A percentile compares a stretch with the other conserved stretches of the same genome.
Evolutionary conservation across 1,140 invertebrate genomes (phyloP).

Genomic region (Vanessa tameamea): DNA sequence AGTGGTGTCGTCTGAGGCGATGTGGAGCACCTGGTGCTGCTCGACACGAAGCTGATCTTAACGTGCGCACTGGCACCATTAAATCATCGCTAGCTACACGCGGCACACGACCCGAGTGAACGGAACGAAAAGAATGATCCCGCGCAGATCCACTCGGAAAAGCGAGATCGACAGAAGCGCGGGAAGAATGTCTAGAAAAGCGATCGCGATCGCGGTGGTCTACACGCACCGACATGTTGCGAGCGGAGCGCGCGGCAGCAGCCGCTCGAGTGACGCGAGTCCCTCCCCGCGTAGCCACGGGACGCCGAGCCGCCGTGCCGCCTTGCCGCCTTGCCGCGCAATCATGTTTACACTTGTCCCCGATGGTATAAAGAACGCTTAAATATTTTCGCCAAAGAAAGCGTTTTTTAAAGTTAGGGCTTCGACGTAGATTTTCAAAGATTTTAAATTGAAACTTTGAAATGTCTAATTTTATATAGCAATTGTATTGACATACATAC

Average conservation of each 20-base stretch:
- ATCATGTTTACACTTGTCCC: constrained; percentile 68
- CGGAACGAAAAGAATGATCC: constrained; percentile 71
- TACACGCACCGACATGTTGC: constrained; percentile 71
- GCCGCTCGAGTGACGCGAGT: constrained; percentile 69
- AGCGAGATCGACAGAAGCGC: constrained; percentile 72
- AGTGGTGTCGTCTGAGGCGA: constrained; percentile 70
- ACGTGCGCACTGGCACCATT: constrained; percentile 72
- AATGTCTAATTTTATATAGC: too few species aligned
- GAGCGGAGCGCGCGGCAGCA: constrained; percentile 68
- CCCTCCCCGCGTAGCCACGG: constrained; percentile 51
- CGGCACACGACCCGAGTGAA: constrained; percentile 71
- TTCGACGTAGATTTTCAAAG: too few species aligned
- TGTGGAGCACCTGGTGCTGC: constrained; percentile 68
- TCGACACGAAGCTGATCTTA: constrained; percentile 71
- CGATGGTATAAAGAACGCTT: constrained; percentile 48
- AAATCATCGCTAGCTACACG: constrained; percentile 71
- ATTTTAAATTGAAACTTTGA: too few species aligned
- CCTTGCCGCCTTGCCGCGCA: constrained; percentile 54
- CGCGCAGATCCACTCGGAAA: constrained; percentile 67
- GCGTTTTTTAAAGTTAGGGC: neutral
- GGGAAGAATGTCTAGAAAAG: constrained; percentile 73
- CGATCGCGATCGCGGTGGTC: constrained; percentile 71
- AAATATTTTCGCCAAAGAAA: constrained; percentile 40
- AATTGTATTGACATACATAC: too few species aligned
- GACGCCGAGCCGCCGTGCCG: constrained; percentile 52